phyloP scores from a whole-genome alignment of 2,888 invertebrate genomes.

The Stenotaenia linearis region DNA sequence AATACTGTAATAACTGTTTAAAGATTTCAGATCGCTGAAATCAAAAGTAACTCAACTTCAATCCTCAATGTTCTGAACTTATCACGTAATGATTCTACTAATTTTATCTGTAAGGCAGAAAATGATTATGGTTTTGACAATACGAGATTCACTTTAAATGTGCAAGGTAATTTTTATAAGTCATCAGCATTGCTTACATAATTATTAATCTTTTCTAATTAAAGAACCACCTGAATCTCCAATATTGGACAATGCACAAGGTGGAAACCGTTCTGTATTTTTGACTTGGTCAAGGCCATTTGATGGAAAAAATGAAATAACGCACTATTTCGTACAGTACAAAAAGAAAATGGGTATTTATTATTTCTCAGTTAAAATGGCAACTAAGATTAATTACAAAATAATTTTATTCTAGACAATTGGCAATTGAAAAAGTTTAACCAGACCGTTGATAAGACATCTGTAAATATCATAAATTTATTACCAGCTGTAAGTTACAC shows the following conservation, averaged over 20 bases:
- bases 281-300: constrained; percentile 88
- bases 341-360: constrained; percentile 33
- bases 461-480: too few relatives aligned
- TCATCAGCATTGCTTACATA: too few relatives aligned
- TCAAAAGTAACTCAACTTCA: too few relatives aligned
- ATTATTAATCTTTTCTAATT: background rate
- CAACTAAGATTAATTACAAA: too few relatives aligned
- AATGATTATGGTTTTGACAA: constrained; percentile 34
- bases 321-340: constrained; percentile 82
- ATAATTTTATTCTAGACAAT: too few relatives aligned
- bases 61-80: too few relatives aligned
- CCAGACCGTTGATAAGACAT: too few relatives aligned
- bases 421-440: too few relatives aligned
- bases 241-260: too few relatives aligned
- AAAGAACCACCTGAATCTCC: constrained; percentile 6
- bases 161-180: constrained; percentile 31
- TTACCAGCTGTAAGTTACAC: too few relatives aligned
- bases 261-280: constrained; percentile 62
- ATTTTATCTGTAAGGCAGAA: constrained; percentile 34
- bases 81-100: constrained; percentile 33
- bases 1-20: too few relatives aligned
- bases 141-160: constrained; percentile 27
- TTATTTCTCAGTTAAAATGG: background rate
- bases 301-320: constrained; percentile 84
- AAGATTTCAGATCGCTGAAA: too few relatives aligned